These are phyloP conservation scores for Pteruthius melanotis DNA, from an alignment of 2,113 vertebrate genomes.

Conservation along the genomic window DNA sequence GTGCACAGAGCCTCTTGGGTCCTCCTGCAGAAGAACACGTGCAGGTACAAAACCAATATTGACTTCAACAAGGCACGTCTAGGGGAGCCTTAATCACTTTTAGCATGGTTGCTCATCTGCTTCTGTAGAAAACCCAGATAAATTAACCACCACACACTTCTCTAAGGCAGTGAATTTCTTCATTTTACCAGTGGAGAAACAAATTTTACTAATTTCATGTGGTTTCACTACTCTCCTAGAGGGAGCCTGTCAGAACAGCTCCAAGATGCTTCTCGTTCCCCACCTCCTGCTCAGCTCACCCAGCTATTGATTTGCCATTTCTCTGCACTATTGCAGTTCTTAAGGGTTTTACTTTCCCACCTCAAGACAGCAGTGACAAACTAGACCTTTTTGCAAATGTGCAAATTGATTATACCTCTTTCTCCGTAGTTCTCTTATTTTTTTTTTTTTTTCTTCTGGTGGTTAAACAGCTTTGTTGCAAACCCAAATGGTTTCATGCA, in stretches of 20 bases:
- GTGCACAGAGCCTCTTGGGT: neutral
- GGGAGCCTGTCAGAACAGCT: neutral
- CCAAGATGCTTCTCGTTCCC: neutral
- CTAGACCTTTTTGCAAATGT: neutral
- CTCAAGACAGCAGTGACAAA: neutral
- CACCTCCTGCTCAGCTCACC: neutral
- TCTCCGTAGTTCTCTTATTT: neutral
- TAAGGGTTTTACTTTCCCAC: neutral
- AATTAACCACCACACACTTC: neutral
- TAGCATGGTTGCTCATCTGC: neutral
- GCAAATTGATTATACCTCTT: neutral
- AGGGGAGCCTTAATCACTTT: neutral
- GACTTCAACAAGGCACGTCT: neutral
- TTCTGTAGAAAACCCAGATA: neutral
- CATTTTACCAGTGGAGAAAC: neutral
- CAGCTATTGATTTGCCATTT: neutral
- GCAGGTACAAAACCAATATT: neutral
- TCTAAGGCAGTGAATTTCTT: neutral
- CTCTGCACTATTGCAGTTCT: neutral
- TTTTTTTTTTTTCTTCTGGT: neutral
- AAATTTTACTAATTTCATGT: neutral
- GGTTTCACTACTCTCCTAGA: neutral
- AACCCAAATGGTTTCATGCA: constrained; percentile 23
- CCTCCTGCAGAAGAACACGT: neutral
- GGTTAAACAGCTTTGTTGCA: constrained; percentile 14